A percentile compares a stretch with the other conserved stretches of the same genome.
phyloP scores from a whole-genome alignment of 2,113 vertebrate species.

The Glaucomys volans region DNA sequence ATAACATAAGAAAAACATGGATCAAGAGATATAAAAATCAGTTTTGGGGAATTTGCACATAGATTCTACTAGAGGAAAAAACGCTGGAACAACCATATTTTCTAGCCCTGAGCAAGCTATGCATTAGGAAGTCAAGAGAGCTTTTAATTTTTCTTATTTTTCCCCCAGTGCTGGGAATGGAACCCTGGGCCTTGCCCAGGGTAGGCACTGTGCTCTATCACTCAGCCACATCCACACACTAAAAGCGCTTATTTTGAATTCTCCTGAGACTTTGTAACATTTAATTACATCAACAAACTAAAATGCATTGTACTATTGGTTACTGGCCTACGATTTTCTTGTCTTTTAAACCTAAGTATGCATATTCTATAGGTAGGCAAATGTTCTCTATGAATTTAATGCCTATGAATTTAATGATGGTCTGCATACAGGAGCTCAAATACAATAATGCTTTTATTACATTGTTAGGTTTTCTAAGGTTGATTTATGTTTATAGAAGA shows the following conservation, averaged over 20 bases:
- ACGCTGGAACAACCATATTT: neutral
- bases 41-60: neutral
- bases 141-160: neutral
- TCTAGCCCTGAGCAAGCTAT: neutral
- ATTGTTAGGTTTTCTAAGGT: slow-evolving; percentile 48
- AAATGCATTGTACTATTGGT: neutral
- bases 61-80: neutral
- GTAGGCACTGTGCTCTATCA: neutral
- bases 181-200: neutral
- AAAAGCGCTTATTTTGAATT: neutral
- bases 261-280: neutral
- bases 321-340: neutral
- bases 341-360: neutral
- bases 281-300: neutral
- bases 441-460: slow-evolving; percentile 31
- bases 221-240: neutral
- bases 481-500: slow-evolving; percentile 32
- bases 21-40: neutral
- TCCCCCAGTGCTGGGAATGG: neutral
- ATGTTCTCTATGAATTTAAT: neutral
- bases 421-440: slow-evolving; percentile 17
- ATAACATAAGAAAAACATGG: neutral
- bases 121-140: slow-evolving; percentile 3
- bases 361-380: neutral
- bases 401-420: slow-evolving; percentile 4